phyloP scores from a whole-genome alignment of 2,797 vertebrate species.

The Jordanella pulchra region DNA sequence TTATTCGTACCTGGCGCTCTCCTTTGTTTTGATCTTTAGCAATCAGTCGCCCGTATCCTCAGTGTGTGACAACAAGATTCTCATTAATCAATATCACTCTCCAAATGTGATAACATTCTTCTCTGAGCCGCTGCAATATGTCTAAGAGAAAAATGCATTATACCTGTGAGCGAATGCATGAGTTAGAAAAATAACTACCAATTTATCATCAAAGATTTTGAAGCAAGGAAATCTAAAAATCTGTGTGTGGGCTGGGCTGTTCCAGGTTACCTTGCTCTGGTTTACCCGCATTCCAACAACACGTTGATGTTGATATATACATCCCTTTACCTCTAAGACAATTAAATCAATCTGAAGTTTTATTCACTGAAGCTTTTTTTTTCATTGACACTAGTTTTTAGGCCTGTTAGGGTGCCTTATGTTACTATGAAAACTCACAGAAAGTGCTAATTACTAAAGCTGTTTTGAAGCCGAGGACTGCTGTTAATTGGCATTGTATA shows the following conservation, averaged over 20 bases:
- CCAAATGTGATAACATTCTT: conserved; percentile 69
- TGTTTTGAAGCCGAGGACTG: conserved; percentile 25
- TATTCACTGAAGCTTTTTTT: conserved; percentile 21
- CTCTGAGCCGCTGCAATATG: conserved; percentile 58
- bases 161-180: conserved; percentile 33
- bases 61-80: conserved; percentile 67
- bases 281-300: not conserved
- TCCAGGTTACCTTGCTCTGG: not conserved
- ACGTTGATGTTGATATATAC: not conserved
- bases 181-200: conserved; percentile 25
- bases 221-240: not conserved
- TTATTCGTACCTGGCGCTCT: conserved; percentile 61
- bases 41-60: conserved; percentile 63
- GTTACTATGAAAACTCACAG: conserved; percentile 42
- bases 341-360: conserved; percentile 16
- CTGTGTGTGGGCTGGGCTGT: not conserved
- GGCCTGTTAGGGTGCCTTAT: conserved; percentile 11
- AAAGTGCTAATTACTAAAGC: conserved; percentile 53
- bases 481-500: conserved; percentile 48
- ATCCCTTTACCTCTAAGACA: not conserved
- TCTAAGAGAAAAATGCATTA: conserved; percentile 45
- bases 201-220: conserved; percentile 28
- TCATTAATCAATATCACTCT: conserved; percentile 75
- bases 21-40: conserved; percentile 72
- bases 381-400: conserved; percentile 16